Evolutionary conservation across 2,113 vertebrate genomes (phyloP).

Genomic region (Corapipo altera): DNA sequence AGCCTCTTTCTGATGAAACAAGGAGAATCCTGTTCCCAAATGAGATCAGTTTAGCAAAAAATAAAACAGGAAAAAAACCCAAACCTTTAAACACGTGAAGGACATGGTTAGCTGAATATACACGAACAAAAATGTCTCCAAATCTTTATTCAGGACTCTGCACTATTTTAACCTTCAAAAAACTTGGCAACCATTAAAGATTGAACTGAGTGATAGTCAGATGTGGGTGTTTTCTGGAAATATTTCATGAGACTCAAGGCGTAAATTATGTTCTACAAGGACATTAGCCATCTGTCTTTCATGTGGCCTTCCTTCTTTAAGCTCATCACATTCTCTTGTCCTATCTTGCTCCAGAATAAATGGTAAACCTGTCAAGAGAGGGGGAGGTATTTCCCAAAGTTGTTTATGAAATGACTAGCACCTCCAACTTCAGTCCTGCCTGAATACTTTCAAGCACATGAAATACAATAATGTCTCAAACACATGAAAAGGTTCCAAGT

Average conservation of each 20-base stretch:
- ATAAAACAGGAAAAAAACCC: not conserved
- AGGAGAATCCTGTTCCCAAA: not conserved
- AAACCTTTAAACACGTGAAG: not conserved
- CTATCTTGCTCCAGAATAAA: constrained; percentile 5
- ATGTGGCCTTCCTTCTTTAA: not conserved
- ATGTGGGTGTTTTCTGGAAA: constrained; percentile 10
- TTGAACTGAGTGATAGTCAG: not conserved
- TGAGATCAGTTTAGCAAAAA: not conserved
- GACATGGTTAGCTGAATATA: not conserved
- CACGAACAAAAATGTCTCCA: not conserved
- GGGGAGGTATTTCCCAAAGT: not conserved
- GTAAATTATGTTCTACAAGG: not conserved
- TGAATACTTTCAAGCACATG: not conserved
- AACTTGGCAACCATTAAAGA: not conserved
- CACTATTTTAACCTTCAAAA: not conserved
- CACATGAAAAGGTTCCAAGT: not conserved
- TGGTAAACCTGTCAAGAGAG: not conserved
- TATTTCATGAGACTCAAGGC: not conserved
- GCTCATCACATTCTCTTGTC: not conserved
- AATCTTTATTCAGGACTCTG: not conserved
- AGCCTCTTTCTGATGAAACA: not conserved
- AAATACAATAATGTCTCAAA: not conserved
- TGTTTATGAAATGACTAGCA: not conserved
- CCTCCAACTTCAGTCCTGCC: not conserved
- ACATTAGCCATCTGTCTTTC: not conserved